phyloP scores from a whole-genome alignment of 2,888 invertebrate species.

The Cybosia mesomella region DNA sequence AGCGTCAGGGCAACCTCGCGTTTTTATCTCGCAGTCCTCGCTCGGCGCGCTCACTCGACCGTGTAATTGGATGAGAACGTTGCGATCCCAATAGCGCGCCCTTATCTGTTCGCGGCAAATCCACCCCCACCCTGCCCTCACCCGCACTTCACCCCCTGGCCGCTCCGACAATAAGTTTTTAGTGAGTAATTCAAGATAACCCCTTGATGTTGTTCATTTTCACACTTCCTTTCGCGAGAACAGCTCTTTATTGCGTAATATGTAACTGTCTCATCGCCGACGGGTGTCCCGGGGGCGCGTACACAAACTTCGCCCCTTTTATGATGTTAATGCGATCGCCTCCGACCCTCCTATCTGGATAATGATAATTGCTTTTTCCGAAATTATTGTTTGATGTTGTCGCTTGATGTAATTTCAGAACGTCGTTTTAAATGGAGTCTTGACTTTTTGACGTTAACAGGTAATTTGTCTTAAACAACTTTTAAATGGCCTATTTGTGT shows the following conservation, averaged over 20 bases:
- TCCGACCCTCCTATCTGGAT: constrained; percentile 82
- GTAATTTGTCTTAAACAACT: constrained; percentile 64
- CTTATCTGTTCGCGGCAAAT: constrained; percentile 87
- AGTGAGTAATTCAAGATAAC: constrained; percentile 87
- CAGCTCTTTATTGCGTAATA: constrained; percentile 87
- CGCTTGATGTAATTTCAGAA: constrained; percentile 74
- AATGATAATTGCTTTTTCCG: constrained; percentile 86
- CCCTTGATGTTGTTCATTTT: constrained; percentile 87
- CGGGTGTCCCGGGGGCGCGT: constrained; percentile 81
- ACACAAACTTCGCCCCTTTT: constrained; percentile 83
- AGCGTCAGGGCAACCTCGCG: constrained; percentile 73
- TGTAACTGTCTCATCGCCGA: constrained; percentile 85
- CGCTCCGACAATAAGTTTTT: constrained; percentile 84
- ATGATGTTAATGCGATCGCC: constrained; percentile 86
- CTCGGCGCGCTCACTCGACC: constrained; percentile 82
- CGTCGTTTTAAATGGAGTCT: constrained; percentile 69
- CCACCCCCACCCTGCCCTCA: constrained; percentile 67
- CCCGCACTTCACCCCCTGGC: constrained; percentile 55
- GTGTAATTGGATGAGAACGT: constrained; percentile 87
- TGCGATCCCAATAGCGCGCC: constrained; percentile 86
- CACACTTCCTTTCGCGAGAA: constrained; percentile 87
- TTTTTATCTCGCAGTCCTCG: constrained; percentile 84
- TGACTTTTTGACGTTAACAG: constrained; percentile 72
- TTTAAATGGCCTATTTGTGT: constrained; percentile 33
- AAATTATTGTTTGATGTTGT: constrained; percentile 87